Evolutionary conservation across 2,797 vertebrate species (phyloP).

Genomic region (Neosilurus hyrtlii): DNA sequence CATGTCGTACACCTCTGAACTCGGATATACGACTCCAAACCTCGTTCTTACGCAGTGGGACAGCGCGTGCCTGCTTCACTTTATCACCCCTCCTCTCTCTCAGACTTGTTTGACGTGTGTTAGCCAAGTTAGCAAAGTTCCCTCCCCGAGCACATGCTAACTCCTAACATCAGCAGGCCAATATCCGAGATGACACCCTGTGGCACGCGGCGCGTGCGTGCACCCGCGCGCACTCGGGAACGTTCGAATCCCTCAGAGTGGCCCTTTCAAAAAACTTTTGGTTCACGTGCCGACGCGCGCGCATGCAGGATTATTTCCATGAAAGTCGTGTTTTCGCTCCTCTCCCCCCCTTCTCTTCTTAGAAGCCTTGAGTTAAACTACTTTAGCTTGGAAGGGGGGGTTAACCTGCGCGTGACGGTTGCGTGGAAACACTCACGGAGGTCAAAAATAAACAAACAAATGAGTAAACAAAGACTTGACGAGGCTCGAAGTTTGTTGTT

Average conservation of each 20-base stretch:
- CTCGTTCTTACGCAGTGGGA: background rate
- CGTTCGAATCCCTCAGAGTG: background rate
- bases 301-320: background rate
- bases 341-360: background rate
- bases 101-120: constrained; percentile 8
- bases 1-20: background rate
- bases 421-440: too few relatives aligned
- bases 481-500: background rate
- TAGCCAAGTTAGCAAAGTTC: constrained; percentile 20
- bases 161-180: background rate
- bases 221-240: background rate
- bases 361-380: background rate
- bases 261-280: constrained; percentile 2
- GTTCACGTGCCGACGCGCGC: background rate
- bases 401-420: background rate
- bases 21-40: background rate
- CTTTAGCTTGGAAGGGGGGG: rapidly evolving
- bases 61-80: background rate
- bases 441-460: background rate
- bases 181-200: background rate
- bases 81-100: background rate
- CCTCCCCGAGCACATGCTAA: constrained; percentile 1
- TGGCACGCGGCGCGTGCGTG: background rate
- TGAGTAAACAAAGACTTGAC: background rate
- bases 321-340: background rate